These are phyloP conservation scores for Tetropium fuscum DNA, from an alignment of 2,888 invertebrate species.

Conservation along the genomic window DNA sequence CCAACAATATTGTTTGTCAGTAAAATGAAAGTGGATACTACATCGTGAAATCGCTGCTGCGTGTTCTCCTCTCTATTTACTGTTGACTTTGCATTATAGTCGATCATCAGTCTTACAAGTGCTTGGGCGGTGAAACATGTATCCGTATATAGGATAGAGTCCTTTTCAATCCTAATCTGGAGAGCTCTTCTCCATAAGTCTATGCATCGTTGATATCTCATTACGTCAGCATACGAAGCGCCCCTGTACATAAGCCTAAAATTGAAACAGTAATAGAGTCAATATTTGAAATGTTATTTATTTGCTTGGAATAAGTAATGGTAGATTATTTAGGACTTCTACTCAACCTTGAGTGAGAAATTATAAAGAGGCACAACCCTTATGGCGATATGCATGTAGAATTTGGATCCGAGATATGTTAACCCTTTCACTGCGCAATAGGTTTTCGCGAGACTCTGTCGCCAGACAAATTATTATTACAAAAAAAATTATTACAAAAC, in stretches of 20 bases:
- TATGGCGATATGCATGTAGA: too few relatives aligned
- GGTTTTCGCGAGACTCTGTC: too few relatives aligned
- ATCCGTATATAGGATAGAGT: constrained; percentile 82
- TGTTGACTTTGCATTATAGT: constrained; percentile 73
- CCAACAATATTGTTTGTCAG: constrained; percentile 74
- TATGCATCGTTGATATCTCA: constrained; percentile 85
- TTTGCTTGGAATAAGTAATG: too few relatives aligned
- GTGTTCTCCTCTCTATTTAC: constrained; percentile 68
- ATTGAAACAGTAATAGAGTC: too few relatives aligned
- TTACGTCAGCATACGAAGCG: constrained; percentile 78
- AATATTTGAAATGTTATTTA: too few relatives aligned
- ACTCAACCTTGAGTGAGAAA: too few relatives aligned
- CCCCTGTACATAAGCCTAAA: constrained; percentile 70
- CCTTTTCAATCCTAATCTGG: constrained; percentile 82
- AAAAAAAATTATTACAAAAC: too few relatives aligned
- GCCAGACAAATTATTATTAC: too few relatives aligned
- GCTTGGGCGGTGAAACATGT: constrained; percentile 90
- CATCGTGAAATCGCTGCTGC: constrained; percentile 76
- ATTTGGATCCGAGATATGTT: too few relatives aligned
- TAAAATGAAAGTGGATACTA: constrained; percentile 76
- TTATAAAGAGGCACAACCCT: too few relatives aligned
- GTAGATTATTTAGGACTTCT: too few relatives aligned
- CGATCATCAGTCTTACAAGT: constrained; percentile 85
- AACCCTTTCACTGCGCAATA: too few relatives aligned
- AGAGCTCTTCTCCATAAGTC: constrained; percentile 89